Evolutionary conservation across 2,797 vertebrate genomes (phyloP), one percentile per base, ranked within the genome.

Genomic region (Vireo griseus): DNA sequence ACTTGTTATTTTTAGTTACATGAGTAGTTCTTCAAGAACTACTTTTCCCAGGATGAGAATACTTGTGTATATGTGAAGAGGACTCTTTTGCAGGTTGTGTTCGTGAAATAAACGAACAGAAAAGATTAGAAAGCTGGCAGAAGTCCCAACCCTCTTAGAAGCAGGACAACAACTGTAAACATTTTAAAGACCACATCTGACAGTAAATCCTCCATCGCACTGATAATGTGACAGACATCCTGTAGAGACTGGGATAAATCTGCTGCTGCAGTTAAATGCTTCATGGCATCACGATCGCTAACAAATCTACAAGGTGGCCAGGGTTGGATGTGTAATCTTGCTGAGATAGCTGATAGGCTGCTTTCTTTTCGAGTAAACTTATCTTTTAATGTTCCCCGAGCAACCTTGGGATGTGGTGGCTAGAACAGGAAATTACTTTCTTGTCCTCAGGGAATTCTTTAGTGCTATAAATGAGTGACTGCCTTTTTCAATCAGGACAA

Each of bases 91-190:
- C 80, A 92, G 68, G 52, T 74, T 69, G 57, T 88, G 65, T 63
- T 57, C 82, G 80, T 92, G 77, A 90, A 95, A 76, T 63, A 85
- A 88, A 28, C 50, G 67, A 82, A 28, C 54, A 95, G 80, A 66
- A 90, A 94, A 59, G 52, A 87, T 88, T 76, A 84, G 40, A 89
- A 73, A 95, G 10, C 62, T 80, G 63, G 52, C 83, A 91, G 77
- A 39, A 76, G 10, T 89, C 45, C 63, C 52, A 92, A n/a, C 17
- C 9, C n/a, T 92, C 65, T 90, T 71, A 93, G 26, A 78, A 84
- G 45, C 55, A 57, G 71, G 74, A 86, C 59, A 75, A 80, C 9
- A 68, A 73, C n/a, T 48, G 71, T 44, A 89, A 81, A 73, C 4
- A 51, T 58, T 76, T 76, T 51, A 61, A 82, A 82, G 54, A 71